Conservation (phyloP, 2,888 invertebrate species). For the Mythimna lalbum region DNA sequence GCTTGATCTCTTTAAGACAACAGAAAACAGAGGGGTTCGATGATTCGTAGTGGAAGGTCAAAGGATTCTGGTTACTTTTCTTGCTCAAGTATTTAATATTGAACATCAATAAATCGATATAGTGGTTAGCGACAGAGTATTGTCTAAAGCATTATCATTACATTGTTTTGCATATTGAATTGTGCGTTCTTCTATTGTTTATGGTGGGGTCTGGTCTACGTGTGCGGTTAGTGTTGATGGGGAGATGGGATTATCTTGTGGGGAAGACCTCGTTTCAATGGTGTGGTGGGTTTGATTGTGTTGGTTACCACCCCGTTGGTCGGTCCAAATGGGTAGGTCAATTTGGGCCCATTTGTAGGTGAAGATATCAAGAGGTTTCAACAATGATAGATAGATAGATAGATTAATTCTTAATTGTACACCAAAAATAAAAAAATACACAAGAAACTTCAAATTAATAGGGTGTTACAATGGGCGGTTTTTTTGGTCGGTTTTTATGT, state of each 20-base stretch:
- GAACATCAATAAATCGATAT: slow-evolving; percentile 87
- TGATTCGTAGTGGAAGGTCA: slow-evolving; percentile 71
- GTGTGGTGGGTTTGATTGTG: slow-evolving; percentile 11
- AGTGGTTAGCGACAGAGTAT: slow-evolving; percentile 89
- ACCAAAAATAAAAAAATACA: no score
- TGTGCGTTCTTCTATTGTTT: slow-evolving; percentile 88
- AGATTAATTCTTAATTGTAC: no score
- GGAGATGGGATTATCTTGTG: slow-evolving; percentile 57
- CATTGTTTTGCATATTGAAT: slow-evolving; percentile 90
- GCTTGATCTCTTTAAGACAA: slow-evolving; percentile 47
- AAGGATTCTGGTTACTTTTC: slow-evolving; percentile 74
- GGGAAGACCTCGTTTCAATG: slow-evolving; percentile 43
- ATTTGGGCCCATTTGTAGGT: neutral
- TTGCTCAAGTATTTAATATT: slow-evolving; percentile 85
- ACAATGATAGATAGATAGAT: no score
- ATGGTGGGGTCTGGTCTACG: slow-evolving; percentile 77
- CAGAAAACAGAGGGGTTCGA: slow-evolving; percentile 49
- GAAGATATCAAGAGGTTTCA: neutral
- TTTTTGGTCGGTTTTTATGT: no score
- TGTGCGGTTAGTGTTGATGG: slow-evolving; percentile 80
- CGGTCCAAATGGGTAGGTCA: neutral
- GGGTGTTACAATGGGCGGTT: no score
- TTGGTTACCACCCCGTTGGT: neutral
- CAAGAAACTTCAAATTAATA: no score
- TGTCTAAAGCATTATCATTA: slow-evolving; percentile 87